Evolutionary conservation across 2,797 vertebrate genomes (phyloP).

Genomic region (Emydoidea blandingii): DNA sequence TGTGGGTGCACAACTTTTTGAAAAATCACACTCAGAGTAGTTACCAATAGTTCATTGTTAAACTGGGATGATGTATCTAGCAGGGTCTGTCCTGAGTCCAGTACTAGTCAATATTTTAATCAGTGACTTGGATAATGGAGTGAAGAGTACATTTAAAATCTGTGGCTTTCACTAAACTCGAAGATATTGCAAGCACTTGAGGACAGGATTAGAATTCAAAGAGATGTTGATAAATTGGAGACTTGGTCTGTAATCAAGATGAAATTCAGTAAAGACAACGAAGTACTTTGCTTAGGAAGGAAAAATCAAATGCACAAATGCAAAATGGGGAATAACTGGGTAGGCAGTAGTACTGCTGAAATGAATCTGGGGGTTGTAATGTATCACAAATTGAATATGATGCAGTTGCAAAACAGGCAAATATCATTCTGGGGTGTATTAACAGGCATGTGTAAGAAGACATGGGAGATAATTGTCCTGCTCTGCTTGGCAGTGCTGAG

Average conservation of each 20-base stretch:
- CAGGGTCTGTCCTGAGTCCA: neutral
- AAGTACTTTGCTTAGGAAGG: neutral
- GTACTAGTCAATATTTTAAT: neutral
- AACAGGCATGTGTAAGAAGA: neutral
- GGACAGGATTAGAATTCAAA: neutral
- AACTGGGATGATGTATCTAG: neutral
- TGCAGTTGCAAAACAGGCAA: neutral
- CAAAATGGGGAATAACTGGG: neutral
- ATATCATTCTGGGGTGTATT: neutral
- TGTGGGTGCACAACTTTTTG: too few relatives aligned
- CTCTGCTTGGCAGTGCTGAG: neutral
- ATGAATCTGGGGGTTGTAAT: neutral
- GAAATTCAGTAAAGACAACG: neutral
- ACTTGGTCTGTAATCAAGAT: neutral
- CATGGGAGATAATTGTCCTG: neutral
- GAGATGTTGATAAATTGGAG: neutral
- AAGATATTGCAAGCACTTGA: neutral
- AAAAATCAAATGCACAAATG: neutral
- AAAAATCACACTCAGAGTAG: too few relatives aligned
- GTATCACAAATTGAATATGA: neutral
- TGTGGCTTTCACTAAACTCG: neutral
- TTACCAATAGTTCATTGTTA: neutral
- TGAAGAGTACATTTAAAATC: neutral
- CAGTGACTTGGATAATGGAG: neutral
- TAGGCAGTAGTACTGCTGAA: neutral